A percentile compares a stretch with the other conserved stretches of the same genome.
Evolutionary conservation across 1,140 invertebrate genomes (phyloP).

Genomic region (Telenomus remus): DNA sequence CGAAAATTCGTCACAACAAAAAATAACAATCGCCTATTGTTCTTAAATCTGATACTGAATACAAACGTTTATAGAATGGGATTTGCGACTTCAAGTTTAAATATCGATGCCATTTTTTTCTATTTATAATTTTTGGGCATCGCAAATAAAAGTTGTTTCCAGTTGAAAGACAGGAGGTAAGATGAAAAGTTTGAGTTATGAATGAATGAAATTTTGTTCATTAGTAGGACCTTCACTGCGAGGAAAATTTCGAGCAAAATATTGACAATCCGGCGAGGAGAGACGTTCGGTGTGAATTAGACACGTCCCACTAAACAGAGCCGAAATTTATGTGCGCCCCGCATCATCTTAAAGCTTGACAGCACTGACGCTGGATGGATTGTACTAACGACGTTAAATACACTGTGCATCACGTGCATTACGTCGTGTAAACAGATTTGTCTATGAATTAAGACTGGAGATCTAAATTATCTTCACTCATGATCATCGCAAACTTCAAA

Average conservation of each 20-base stretch:
- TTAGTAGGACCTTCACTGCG: conserved; percentile 15
- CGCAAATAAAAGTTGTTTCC: too few species aligned
- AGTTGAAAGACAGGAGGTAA: too few species aligned
- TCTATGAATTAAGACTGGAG: conserved; percentile 37
- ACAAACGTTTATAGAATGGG: too few species aligned
- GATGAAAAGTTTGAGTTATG: conserved; percentile 37
- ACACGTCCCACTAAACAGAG: conserved; percentile 47
- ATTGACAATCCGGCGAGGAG: conserved; percentile 46
- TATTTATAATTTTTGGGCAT: too few species aligned
- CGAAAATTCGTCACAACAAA: too few species aligned
- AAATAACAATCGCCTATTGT: too few species aligned
- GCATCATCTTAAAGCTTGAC: conserved; percentile 44
- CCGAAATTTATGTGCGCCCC: conserved; percentile 26
- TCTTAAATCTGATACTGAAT: too few species aligned
- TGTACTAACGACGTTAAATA: conserved; percentile 49
- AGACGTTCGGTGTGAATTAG: conserved; percentile 45
- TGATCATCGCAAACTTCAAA: neutral
- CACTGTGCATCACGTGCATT: conserved; percentile 48
- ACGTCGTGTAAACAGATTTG: conserved; percentile 46
- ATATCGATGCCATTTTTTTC: too few species aligned
- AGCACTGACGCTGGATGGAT: conserved; percentile 36
- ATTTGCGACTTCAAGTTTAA: too few species aligned
- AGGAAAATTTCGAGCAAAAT: conserved; percentile 47
- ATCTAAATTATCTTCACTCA: neutral
- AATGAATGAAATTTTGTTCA: conserved; percentile 44